phyloP scores from a whole-genome alignment of 1,140 invertebrate species.

The Calephelis virginiensis region DNA sequence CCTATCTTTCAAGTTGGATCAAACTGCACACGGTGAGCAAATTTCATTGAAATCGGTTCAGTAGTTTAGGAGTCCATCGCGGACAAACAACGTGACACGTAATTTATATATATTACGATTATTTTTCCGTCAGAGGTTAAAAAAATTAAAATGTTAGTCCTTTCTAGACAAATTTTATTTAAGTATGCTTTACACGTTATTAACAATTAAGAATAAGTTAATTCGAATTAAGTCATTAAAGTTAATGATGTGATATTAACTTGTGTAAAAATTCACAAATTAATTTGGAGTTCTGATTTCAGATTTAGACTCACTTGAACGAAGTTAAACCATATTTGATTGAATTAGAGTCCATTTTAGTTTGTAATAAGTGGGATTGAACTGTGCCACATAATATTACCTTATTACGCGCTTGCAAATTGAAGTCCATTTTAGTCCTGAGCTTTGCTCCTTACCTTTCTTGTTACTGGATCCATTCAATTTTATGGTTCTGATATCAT shows the following conservation, averaged over 20 bases:
- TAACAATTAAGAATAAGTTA: neutral
- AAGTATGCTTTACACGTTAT: too few relatives aligned
- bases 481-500: slow-evolving; percentile 41
- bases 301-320: neutral
- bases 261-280: slow-evolving; percentile 6
- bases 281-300: neutral
- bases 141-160: too few relatives aligned
- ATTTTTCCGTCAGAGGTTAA: too few relatives aligned
- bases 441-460: slow-evolving; percentile 34
- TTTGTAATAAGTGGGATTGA: slow-evolving; percentile 22
- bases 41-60: too few relatives aligned
- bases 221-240: slow-evolving; percentile 6
- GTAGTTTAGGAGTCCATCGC: too few relatives aligned
- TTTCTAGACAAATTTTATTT: too few relatives aligned
- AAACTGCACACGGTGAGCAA: too few relatives aligned
- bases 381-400: slow-evolving; percentile 29
- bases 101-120: too few relatives aligned
- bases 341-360: neutral
- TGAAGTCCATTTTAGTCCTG: slow-evolving; percentile 33
- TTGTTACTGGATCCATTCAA: slow-evolving; percentile 36
- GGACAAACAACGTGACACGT: too few relatives aligned
- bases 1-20: too few relatives aligned
- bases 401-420: slow-evolving; percentile 30
- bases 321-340: neutral
- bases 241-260: neutral